These are phyloP conservation scores for Trachurus trachurus DNA, from an alignment of 2,797 vertebrate genomes.

Conservation along the genomic window DNA sequence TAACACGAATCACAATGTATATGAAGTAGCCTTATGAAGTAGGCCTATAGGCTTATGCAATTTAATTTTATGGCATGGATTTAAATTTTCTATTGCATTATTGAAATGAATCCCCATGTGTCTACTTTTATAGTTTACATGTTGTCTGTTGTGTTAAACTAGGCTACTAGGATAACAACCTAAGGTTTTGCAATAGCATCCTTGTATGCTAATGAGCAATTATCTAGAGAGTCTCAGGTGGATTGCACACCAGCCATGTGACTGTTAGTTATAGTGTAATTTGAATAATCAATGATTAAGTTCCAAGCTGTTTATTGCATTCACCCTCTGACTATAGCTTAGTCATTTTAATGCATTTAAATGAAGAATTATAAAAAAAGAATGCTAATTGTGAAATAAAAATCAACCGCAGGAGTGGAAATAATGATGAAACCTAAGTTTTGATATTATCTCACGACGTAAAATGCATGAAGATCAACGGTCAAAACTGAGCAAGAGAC, in stretches of 20 bases:
- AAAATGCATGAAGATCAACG: slow-evolving; percentile 8
- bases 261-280: not conserved
- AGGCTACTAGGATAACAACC: not conserved
- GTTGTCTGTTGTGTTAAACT: not conserved
- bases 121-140: not conserved
- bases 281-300: slow-evolving; percentile 3
- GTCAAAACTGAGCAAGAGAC: not conserved
- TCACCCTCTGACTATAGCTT: not conserved
- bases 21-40: not conserved
- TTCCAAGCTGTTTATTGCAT: not conserved
- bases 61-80: not conserved
- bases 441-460: not conserved
- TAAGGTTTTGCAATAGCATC: too few relatives aligned
- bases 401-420: not conserved
- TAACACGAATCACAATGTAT: not conserved
- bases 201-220: not conserved
- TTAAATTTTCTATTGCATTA: not conserved
- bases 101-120: not conserved
- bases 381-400: slow-evolving; percentile 12
- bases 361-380: not conserved
- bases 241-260: not conserved
- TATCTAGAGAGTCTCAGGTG: not conserved
- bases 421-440: not conserved
- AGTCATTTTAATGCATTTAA: not conserved
- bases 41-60: too few relatives aligned